Base-by-base conservation (phyloP, 2,888 invertebrate species). In the Nudaria mundana region DNA sequence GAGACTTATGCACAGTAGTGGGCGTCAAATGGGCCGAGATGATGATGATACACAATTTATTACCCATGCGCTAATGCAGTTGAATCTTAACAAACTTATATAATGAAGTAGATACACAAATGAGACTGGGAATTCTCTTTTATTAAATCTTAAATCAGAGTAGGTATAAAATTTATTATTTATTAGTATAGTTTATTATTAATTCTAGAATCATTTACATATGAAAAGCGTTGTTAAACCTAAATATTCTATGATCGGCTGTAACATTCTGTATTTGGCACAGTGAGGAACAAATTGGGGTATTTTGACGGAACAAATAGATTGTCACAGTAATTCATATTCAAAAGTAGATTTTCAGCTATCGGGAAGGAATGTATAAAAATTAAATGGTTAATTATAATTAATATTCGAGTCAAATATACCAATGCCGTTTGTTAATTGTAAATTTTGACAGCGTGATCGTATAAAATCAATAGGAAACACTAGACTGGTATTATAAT, bases 401-500 rank as follows among this genome's bases (percentile, higher is more conserved):
- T 62, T 57, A 51, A 37, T 64, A 79, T 78, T 74, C 76, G 12
- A 47, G 48, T 54, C 76, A 71, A 53, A 68, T 48, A 29, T 38
- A 40, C 32, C 64, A 56, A 70, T 63, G 66, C 48, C 58, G 53
- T 75, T 71, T 68, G 67, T 66, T 64, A 68, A 74, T 52, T 51
- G 45, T 39, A 43, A 47, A 52, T 16, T 44, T 45, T 44, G 53
- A 54, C 63, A 44, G 56, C 41, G 54, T 48, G 54, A 62, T 64
- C 47, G 65, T 79, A 81, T 80, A 79, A 71, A 81, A 73, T 42
- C 56, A 40, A 30, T n/a, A 5, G 6, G 23, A 11, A 11, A 34
- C 12, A 16, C n/a, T 31, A 2, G 20, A 5, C 12, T 13, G 5
- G 8, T 28, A 29, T 11, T 32, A 39, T 13, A 22, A 10, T 25